These are phyloP conservation scores for Andrena trimmerana DNA, from an alignment of 2,888 invertebrate species.

Conservation along the genomic window DNA sequence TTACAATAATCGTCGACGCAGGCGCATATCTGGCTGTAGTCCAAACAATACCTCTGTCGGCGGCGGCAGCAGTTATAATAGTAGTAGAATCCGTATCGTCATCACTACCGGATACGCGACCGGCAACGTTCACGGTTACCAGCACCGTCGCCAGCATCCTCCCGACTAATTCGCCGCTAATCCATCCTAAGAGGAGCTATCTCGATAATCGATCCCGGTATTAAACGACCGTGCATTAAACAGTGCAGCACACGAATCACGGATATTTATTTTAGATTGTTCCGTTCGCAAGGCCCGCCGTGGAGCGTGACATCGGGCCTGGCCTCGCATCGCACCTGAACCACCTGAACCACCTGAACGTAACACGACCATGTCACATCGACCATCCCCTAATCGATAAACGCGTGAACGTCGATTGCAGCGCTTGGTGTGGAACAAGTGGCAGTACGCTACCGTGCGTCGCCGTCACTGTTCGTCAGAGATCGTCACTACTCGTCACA, in stretches of 20 bases:
- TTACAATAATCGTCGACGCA: conserved; percentile 72
- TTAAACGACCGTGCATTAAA: background rate
- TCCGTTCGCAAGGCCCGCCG: background rate
- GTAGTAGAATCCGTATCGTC: conserved; percentile 78
- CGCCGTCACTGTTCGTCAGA: conserved; percentile 54
- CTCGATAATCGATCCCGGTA: background rate
- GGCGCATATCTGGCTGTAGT: conserved; percentile 83
- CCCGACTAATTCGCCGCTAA: background rate
- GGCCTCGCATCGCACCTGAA: conserved; percentile 17
- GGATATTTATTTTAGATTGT: background rate
- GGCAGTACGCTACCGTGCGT: conserved; percentile 68
- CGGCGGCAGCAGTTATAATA: conserved; percentile 75
- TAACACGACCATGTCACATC: conserved; percentile 52
- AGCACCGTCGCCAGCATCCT: background rate
- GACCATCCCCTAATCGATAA: conserved; percentile 78
- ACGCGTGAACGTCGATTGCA: conserved; percentile 80
- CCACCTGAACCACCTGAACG: conserved; percentile 14
- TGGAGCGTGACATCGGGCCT: background rate
- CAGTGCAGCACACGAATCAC: background rate
- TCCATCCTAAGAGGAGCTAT: background rate
- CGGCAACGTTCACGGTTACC: conserved; percentile 60
- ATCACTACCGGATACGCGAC: conserved; percentile 52
- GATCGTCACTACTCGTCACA: conserved; percentile 53
- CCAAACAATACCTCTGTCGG: conserved; percentile 82
- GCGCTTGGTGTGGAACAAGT: conserved; percentile 82